Evolutionary conservation across 1,140 invertebrate genomes (phyloP), one percentile per base, ranked within the genome.

Genomic region (Ostrea edulis): DNA sequence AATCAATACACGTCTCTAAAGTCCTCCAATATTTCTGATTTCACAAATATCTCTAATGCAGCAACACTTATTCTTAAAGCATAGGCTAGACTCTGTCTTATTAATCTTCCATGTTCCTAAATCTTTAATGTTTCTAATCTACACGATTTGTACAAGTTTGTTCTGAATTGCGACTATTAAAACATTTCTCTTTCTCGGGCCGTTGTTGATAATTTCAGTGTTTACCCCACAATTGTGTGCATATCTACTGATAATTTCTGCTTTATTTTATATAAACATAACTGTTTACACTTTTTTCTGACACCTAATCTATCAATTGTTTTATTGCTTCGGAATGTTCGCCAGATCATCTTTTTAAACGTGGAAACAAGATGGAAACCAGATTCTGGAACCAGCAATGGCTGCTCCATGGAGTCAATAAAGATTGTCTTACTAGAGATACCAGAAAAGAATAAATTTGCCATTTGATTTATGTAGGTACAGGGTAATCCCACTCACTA

Each of bases 211-310:
- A 11, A 77, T 77, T 77, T 29, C 68, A 29, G 68, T 77, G 22
- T 77, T 77, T 35, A 77, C 68, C 35, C 68, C 11, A 77, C 68
- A 35, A 77, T 77, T 77, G 68, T 77, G 29, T 77, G 8, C 29
- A 22, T 77, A 77, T 77, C 68, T 77, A 35, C 68, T 29, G 68
- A 77, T 77, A 77, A 77, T 11, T 77, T 25, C 29, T 29, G 25
- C 68, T 77, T 77, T 77, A 77, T 77, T 77, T 77, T 77, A 77
- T 77, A 77, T 77, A 77, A 77, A 77, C 68, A 77, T 77, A 77
- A 77, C 68, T 29, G 68, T 77, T 77, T 77, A 77, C 68, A 77
- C 68, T 77, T 77, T 77, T 35, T 35, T 35, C 22, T 77, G 68
- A 77, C 68, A 77, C 68, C 68, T 11, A 77, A 77, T 77, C 68